phyloP scores from a whole-genome alignment of 2,888 invertebrate genomes.

The Imbricaverruca yamaguchii region DNA sequence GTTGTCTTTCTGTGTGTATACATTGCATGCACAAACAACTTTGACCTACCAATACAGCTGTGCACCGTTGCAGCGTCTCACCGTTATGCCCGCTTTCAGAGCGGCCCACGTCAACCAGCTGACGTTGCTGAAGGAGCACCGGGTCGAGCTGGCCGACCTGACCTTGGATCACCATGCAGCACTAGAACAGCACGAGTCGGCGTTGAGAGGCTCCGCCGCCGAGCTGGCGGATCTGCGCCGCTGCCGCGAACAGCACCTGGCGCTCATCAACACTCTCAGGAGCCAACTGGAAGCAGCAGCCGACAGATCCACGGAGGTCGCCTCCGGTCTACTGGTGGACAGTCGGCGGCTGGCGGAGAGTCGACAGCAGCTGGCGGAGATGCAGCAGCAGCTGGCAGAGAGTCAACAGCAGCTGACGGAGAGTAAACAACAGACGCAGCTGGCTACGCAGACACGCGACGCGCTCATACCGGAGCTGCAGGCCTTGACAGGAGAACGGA shows the following conservation, averaged over 20 bases:
- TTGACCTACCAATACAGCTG: too few species aligned
- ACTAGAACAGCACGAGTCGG: not conserved
- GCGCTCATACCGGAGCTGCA: too few species aligned
- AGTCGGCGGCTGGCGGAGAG: not conserved
- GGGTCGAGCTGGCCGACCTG: not conserved
- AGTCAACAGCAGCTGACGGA: not conserved
- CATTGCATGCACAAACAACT: too few species aligned
- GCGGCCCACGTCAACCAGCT: not conserved
- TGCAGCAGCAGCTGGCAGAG: not conserved
- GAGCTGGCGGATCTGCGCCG: conserved; percentile 4
- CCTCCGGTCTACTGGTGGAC: not conserved
- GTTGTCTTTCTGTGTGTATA: too few species aligned
- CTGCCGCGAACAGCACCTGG: not conserved
- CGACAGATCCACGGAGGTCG: not conserved
- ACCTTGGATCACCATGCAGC: too few species aligned
- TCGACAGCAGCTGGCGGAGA: not conserved
- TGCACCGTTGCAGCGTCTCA: not conserved
- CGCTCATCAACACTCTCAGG: too few species aligned
- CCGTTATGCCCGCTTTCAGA: not conserved
- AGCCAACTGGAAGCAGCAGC: not conserved
- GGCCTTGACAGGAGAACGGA: not conserved
- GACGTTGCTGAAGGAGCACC: not conserved
- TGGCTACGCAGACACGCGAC: not conserved
- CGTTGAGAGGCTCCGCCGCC: not conserved
- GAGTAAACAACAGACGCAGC: not conserved